These are phyloP conservation scores for Diaperis boleti DNA, from an alignment of 2,888 invertebrate species.

Conservation along the genomic window DNA sequence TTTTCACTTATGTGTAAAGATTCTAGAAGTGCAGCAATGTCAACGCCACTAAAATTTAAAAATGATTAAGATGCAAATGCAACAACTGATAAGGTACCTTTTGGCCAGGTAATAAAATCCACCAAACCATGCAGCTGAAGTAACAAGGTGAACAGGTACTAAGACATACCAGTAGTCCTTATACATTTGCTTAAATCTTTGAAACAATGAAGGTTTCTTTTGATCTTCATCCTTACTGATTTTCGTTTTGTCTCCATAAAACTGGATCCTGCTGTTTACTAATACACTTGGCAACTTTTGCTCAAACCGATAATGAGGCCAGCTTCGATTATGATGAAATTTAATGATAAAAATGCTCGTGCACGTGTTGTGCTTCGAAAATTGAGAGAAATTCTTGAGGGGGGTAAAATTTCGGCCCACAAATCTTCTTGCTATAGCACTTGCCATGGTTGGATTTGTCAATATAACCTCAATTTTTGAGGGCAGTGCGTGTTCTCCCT, in stretches of 20 bases:
- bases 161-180: constrained; percentile 97
- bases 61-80: too few relatives aligned
- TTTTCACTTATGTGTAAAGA: constrained; percentile 82
- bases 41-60: constrained; percentile 84
- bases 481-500: neutral
- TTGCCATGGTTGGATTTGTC: constrained; percentile 43
- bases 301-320: neutral
- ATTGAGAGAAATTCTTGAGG: constrained; percentile 33
- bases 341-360: constrained; percentile 15
- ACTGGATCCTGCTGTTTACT: neutral
- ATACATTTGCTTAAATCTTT: constrained; percentile 91
- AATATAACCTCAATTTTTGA: constrained; percentile 39
- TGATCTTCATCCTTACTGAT: constrained; percentile 1
- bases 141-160: constrained; percentile 91
- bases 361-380: constrained; percentile 6
- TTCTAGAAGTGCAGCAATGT: constrained; percentile 85
- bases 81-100: too few relatives aligned
- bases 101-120: constrained; percentile 87
- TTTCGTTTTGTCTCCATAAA: neutral
- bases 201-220: constrained; percentile 75
- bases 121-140: constrained; percentile 90
- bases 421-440: constrained; percentile 41
- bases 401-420: constrained; percentile 34
- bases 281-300: neutral
- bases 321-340: constrained; percentile 2